A percentile compares a stretch with the other conserved stretches of the same genome.
Conservation (phyloP, 1,140 invertebrate species). For the Doryteuthis pealeii region DNA sequence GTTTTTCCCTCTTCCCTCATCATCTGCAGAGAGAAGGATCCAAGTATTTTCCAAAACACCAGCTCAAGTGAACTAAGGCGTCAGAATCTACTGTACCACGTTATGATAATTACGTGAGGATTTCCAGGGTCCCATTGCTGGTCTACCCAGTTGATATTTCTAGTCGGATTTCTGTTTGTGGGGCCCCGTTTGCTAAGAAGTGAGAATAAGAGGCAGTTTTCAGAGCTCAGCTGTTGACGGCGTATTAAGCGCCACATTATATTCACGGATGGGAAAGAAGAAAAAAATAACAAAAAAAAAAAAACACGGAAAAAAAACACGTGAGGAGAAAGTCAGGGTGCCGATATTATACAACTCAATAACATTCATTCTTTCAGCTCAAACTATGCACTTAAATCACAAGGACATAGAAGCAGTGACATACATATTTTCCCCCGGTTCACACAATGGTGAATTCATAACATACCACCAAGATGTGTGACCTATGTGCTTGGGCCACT, state of each 20-base stretch:
- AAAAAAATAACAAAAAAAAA: too few species aligned
- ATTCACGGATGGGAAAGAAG: background rate
- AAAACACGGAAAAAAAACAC: too few species aligned
- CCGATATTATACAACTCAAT: background rate
- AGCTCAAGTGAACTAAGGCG: background rate
- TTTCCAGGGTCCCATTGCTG: background rate
- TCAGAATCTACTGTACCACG: background rate
- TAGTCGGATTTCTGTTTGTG: background rate
- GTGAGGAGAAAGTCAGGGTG: background rate
- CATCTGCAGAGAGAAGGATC: background rate
- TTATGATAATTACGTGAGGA: background rate
- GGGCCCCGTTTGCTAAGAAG: background rate
- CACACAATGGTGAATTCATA: background rate
- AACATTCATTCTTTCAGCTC: background rate
- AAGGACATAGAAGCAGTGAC: background rate
- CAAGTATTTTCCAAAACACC: background rate
- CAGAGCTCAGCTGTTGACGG: background rate
- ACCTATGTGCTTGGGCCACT: background rate
- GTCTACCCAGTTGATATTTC: background rate
- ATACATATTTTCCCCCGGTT: background rate
- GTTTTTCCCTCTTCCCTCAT: background rate
- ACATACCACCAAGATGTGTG: background rate
- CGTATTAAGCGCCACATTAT: background rate
- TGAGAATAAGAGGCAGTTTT: background rate
- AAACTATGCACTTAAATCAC: conserved; percentile 7